These are phyloP conservation scores for Balaeniceps rex DNA, from an alignment of 2,113 vertebrate species.

Conservation along the genomic window DNA sequence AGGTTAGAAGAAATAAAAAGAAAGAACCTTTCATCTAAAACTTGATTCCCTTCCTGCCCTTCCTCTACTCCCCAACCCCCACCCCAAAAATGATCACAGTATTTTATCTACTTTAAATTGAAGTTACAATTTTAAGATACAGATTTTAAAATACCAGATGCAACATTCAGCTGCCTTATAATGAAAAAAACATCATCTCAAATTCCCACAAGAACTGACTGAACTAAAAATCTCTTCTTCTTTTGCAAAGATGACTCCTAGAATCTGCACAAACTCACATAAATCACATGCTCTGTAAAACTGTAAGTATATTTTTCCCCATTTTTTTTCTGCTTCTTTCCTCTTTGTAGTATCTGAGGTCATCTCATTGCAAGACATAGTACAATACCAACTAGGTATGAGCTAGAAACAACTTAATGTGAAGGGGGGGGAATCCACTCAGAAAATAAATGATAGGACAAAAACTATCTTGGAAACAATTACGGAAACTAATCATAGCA, in stretches of 20 bases:
- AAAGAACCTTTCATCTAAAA: neutral
- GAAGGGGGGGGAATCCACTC: neutral
- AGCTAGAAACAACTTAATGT: neutral
- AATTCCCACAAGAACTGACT: neutral
- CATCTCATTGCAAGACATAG: neutral
- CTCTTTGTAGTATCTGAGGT: neutral
- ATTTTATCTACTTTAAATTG: neutral
- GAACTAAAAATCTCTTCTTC: neutral
- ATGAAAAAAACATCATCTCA: neutral
- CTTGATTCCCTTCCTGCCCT: neutral
- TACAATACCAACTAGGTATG: neutral
- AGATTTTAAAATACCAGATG: neutral
- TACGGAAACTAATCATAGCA: neutral
- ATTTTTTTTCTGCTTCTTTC: neutral
- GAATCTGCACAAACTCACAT: neutral
- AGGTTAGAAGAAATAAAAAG: neutral
- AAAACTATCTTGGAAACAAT: neutral
- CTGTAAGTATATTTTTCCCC: neutral
- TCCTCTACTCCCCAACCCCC: neutral
- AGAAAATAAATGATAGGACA: neutral
- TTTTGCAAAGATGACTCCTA: neutral
- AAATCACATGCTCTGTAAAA: neutral
- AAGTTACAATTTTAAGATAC: neutral
- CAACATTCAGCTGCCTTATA: neutral
- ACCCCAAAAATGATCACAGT: neutral